Evolutionary conservation across 2,113 vertebrate species (phyloP).

Genomic region (Kobus ellipsiprymnus): DNA sequence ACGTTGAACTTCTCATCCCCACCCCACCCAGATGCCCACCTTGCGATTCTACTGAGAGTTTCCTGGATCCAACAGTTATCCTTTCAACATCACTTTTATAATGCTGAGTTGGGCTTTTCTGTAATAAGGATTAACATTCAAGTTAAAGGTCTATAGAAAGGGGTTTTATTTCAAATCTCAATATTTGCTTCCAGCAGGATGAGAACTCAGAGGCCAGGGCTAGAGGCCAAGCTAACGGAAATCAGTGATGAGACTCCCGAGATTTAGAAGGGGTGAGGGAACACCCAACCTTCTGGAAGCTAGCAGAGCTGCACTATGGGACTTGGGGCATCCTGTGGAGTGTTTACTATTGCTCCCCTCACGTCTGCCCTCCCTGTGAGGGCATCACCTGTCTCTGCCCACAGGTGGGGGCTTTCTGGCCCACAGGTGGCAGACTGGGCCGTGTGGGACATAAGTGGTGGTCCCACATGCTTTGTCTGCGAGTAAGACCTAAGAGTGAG

Average conservation of each 20-base stretch:
- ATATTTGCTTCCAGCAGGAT: neutral
- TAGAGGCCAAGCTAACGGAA: neutral
- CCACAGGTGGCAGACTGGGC: neutral
- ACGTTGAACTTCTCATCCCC: accelerated
- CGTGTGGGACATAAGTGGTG: accelerated
- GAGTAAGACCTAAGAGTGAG: neutral
- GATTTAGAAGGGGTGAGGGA: neutral
- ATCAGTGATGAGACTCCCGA: accelerated
- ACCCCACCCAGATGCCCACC: accelerated
- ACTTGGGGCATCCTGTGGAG: accelerated
- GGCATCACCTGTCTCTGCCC: neutral
- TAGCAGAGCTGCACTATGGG: no score
- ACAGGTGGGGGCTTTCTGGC: neutral
- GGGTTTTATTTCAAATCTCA: neutral
- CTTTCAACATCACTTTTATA: neutral
- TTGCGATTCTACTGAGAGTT: neutral
- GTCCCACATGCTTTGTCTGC: neutral
- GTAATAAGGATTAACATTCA: neutral
- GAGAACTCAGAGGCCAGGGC: neutral
- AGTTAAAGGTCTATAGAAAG: neutral
- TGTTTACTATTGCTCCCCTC: accelerated
- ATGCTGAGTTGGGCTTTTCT: neutral
- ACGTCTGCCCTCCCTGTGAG: neutral
- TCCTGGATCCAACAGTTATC: neutral
- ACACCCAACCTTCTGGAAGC: accelerated